Base-by-base conservation (phyloP, 2,888 invertebrate species). In the Drosophila atroscutellata region DNA sequence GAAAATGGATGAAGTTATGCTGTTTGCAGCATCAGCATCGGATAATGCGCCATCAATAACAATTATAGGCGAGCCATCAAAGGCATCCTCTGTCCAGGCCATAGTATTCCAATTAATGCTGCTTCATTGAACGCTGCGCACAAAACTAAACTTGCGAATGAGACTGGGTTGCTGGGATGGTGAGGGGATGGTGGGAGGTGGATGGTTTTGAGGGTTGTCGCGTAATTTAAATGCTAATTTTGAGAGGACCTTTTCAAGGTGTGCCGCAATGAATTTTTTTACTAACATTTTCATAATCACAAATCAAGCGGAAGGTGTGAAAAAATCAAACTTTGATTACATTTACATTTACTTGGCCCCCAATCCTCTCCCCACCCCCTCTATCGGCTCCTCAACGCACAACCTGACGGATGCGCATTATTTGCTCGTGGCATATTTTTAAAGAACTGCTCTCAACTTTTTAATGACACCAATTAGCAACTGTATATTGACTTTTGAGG, bases 161-260 rank as follows among this genome's bases (percentile, higher is more conserved):
- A 26, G 55, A n/a, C 6, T 11, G n/a, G 51, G 3, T 34, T 13
- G 36, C 15, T 4, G 7, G 5, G 42, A 0, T 18, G 3, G 3
- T 28, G 36, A 13, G 9, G 42, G 39, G 18, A 13, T n/a, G 24
- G 24, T 9, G 45, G 24, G 7, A 15, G 47, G 20, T 24, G 24
- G 50, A n/a, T n/a, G 54, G 7, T 24, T 18, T 26, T 26, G 49
- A 15, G 26, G 24, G 3, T 24, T 56, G 49, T 56, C 67, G 72
- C 79, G 85, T 90, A 81, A 90, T 90, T 87, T 83, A 89, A 87
- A 89, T 89, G 89, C 83, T 81, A 90, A 81, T 83, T 85, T 82
- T 72, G 50, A 42, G 54, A 78, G 72, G 39, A 78, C 62, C 77
- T 78, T 78, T 78, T 79, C 66, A 74, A 73, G 61, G 71, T 77